Conservation (phyloP, 1,140 invertebrate genomes). For the Saxidomus purpurata region DNA sequence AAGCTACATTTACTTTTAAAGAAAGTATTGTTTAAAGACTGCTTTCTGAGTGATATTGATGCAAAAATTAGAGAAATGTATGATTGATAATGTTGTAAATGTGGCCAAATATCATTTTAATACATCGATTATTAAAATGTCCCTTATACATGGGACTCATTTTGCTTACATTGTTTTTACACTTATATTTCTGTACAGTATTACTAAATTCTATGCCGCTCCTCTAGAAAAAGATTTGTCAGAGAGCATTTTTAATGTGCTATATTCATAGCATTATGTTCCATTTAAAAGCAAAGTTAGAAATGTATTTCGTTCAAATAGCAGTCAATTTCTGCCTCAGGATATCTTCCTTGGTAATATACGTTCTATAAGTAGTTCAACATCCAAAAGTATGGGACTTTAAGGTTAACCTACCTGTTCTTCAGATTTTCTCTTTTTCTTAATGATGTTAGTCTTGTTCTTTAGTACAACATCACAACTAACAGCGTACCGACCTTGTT, state of each 20-base stretch:
- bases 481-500: not conserved
- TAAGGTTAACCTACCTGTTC: not conserved
- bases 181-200: too few species aligned
- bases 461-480: not conserved
- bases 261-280: not conserved
- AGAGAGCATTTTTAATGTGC: too few species aligned
- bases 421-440: not conserved
- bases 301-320: not conserved
- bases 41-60: not conserved
- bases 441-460: not conserved
- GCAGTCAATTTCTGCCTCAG: not conserved
- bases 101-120: too few species aligned
- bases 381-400: not conserved
- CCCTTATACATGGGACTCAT: too few species aligned
- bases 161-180: too few species aligned
- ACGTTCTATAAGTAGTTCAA: not conserved
- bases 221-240: too few species aligned
- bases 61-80: not conserved
- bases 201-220: too few species aligned
- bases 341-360: not conserved
- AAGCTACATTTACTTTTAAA: not conserved
- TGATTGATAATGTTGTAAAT: not conserved
- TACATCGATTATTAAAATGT: too few species aligned
- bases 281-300: not conserved
- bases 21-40: not conserved